Base-by-base conservation (phyloP, 1,140 invertebrate species). In the Lucilia cuprina region DNA sequence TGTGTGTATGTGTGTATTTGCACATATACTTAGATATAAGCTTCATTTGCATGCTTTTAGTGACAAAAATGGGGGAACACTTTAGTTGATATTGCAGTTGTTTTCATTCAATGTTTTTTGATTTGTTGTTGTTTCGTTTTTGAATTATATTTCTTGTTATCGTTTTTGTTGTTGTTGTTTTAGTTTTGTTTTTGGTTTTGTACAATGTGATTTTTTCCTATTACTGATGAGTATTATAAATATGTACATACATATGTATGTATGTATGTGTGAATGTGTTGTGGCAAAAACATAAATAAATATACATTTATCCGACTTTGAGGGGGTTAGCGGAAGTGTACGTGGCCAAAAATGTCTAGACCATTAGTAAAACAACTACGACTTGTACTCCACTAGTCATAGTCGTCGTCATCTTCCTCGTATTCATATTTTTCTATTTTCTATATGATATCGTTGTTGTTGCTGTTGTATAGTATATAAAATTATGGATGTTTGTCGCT, bases 291-390 rank as follows among this genome's bases (percentile, higher is more conserved):
- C 74, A 77, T 35, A 77, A 30, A n/a, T 35, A 19, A 9, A 77
- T 35, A 49, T 19, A 80, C 77, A 80, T n/a, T 49, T 80, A 10
- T 80, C 7, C 41, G 21, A 49, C 47, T 80, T 65, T 21, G n/a
- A 12, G 65, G 21, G 65, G 65, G 13, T 21, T 49, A 80, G 77
- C 77, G 77, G 77, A 80, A 80, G 77, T 80, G 77, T 80, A 80
- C 77, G 77, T 80, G 77, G 77, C 77, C 77, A 80, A 80, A 80
- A 80, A 80, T 80, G 77, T 80, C 77, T 80, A 80, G 77, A 80
- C 77, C 77, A 80, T 80, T 80, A 70, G 65, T 21, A 70, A 70
- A 70, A 70, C 65, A 70, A 70, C 65, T 70, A 70, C 65, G 65
- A 70, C 2, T 70, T 70, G 65, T 70, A 70, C 10, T 70, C 25